phyloP scores from a whole-genome alignment of 2,797 vertebrate species.

The Sebastiscus albofasciatus region DNA sequence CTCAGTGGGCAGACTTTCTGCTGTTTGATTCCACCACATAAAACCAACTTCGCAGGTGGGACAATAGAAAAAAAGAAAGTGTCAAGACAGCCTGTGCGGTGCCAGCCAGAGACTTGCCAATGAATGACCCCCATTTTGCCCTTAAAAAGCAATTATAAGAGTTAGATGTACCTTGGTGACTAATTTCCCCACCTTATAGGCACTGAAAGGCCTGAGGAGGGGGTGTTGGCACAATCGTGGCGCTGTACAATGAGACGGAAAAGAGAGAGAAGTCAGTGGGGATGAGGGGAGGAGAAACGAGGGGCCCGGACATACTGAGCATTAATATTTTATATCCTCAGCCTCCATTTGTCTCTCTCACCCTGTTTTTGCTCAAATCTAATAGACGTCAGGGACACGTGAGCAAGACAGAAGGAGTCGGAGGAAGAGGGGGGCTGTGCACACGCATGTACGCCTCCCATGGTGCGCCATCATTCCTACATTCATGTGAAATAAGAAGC shows the following conservation, averaged over 20 bases:
- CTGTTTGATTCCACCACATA: constrained; percentile 33
- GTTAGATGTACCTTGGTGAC: constrained; percentile 46
- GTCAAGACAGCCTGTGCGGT: neutral
- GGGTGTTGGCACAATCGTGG: constrained; percentile 11
- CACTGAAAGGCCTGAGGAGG: neutral
- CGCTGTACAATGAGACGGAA: constrained; percentile 16
- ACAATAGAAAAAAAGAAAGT: constrained; percentile 31
- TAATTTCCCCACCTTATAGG: constrained; percentile 38
- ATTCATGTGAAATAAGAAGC: neutral
- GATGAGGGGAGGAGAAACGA: constrained; percentile 16
- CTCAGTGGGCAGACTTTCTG: constrained; percentile 3
- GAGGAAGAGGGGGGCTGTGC: neutral
- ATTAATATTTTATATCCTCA: constrained; percentile 66
- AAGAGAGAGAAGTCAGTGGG: constrained; percentile 28
- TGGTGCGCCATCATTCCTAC: constrained; percentile 14
- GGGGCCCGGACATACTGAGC: constrained; percentile 50
- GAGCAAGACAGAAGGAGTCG: neutral
- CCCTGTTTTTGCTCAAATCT: constrained; percentile 53
- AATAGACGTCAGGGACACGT: constrained; percentile 41
- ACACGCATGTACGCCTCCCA: neutral
- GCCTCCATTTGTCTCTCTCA: constrained; percentile 62
- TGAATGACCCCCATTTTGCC: constrained; percentile 40
- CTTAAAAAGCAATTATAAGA: constrained; percentile 55
- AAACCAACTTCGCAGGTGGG: constrained; percentile 13
- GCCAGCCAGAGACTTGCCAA: constrained; percentile 23